These are phyloP conservation scores for Protobothrops flavoviridis DNA, from an alignment of 2,113 vertebrate species.

Conservation along the genomic window DNA sequence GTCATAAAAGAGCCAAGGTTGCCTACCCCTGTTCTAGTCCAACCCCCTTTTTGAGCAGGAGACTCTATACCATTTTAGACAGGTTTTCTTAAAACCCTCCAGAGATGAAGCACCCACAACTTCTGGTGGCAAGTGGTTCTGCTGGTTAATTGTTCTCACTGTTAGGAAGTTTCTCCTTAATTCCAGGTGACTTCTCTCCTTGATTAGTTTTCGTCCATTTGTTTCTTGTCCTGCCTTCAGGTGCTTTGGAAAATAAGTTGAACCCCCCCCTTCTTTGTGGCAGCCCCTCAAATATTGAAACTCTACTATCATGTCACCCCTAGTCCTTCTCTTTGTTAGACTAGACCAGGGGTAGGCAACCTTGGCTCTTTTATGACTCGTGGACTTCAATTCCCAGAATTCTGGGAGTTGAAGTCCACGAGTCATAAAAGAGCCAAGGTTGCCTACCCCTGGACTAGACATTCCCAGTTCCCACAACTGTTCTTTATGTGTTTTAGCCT, in stretches of 20 bases:
- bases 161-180: background rate
- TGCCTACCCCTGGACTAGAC: background rate
- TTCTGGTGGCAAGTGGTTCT: background rate
- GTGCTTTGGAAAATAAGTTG: background rate
- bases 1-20: no score
- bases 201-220: background rate
- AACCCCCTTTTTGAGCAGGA: background rate
- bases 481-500: background rate
- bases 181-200: background rate
- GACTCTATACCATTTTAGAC: background rate
- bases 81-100: background rate
- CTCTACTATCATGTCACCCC: background rate
- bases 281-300: background rate
- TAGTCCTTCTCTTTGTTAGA: background rate
- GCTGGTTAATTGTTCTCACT: background rate
- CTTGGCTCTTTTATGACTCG: no score
- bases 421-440: no score
- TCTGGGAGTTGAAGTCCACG: no score
- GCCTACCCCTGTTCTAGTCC: background rate
- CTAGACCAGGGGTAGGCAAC: background rate
- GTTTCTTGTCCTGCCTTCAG: background rate
- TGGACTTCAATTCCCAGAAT: no score
- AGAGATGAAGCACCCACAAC: background rate
- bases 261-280: background rate
- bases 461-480: background rate